phyloP scores from a whole-genome alignment of 2,113 vertebrate species.

The Candoia aspera region DNA sequence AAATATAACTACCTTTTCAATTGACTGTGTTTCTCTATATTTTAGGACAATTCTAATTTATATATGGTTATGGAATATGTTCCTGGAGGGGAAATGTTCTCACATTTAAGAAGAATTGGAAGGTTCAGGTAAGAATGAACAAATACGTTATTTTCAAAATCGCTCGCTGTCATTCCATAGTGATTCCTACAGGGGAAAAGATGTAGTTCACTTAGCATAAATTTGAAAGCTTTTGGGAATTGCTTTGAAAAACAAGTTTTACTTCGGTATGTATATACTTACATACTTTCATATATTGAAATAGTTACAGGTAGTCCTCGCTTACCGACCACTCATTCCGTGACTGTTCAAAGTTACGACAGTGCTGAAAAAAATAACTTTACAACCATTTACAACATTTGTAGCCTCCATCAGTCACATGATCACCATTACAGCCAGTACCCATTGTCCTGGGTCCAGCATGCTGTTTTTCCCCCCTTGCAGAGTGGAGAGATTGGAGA shows the following conservation, averaged over 20 bases:
- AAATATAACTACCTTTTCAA: background rate
- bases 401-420: background rate
- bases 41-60: constrained; percentile 98
- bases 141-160: background rate
- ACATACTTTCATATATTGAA: background rate
- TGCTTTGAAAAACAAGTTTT: constrained; percentile 1
- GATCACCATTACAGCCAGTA: background rate
- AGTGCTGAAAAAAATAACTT: background rate
- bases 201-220: background rate
- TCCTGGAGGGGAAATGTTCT: constrained; percentile 99
- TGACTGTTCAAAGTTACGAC: background rate
- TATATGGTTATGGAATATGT: constrained; percentile 99
- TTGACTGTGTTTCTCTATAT: constrained; percentile 37
- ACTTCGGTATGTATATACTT: background rate
- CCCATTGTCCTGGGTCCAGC: background rate
- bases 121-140: constrained; percentile 89
- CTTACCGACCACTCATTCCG: background rate
- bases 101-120: constrained; percentile 97
- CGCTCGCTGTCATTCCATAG: background rate
- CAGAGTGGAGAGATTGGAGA: background rate
- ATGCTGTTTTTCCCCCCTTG: background rate
- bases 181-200: background rate
- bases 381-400: background rate
- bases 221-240: background rate
- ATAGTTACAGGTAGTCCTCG: background rate